A percentile compares a stretch with the other conserved stretches of the same genome.
Evolutionary conservation across 2,797 vertebrate species (phyloP).

Genomic region (Premnoplex brunnescens): DNA sequence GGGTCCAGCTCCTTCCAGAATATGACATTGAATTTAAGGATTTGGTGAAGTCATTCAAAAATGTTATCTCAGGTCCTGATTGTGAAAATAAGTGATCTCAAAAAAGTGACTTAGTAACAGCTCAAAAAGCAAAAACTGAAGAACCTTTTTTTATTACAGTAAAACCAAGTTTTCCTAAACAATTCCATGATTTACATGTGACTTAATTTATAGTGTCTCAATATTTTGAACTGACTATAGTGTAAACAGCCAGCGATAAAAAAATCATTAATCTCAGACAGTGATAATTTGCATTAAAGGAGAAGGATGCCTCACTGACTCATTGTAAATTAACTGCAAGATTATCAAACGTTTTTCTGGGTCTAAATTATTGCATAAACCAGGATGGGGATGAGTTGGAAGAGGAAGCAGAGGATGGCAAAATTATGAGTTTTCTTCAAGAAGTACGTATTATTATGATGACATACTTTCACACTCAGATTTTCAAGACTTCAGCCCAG

Average conservation of each 20-base stretch:
- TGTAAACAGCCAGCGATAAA: background rate
- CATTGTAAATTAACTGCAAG: background rate
- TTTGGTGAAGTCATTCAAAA: background rate
- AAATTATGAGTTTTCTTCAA: background rate
- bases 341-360: background rate
- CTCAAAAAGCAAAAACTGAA: background rate
- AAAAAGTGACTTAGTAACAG: background rate
- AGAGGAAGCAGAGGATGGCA: background rate
- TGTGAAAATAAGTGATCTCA: background rate
- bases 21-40: background rate
- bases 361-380: background rate
- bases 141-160: background rate
- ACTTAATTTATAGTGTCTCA: background rate
- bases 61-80: background rate
- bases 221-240: background rate
- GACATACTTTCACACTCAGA: background rate
- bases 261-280: background rate
- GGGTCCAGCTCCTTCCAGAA: background rate
- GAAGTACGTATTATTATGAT: background rate
- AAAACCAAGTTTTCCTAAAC: background rate
- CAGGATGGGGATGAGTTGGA: accelerated
- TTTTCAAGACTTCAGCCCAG: background rate
- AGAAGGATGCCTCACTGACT: background rate
- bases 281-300: background rate
- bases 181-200: background rate